Conservation (phyloP, 1,140 invertebrate genomes). For the Bradynema listronoti region DNA sequence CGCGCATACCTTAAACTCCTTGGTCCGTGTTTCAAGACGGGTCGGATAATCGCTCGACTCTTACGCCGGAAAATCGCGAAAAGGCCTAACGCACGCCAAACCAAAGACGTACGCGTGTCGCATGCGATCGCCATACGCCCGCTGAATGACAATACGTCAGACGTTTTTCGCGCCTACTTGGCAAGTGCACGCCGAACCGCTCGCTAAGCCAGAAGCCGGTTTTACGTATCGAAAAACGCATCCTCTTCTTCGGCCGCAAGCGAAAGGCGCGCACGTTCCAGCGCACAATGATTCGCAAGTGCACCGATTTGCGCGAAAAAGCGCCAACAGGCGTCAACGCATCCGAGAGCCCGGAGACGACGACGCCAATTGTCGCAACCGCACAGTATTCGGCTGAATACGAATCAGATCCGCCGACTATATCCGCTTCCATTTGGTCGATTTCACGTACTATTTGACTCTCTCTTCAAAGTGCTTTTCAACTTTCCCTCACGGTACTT, state of each 20-base stretch:
- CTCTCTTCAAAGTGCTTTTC: slow-evolving; percentile 82
- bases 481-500: slow-evolving; percentile 85
- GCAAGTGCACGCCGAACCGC: no score
- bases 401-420: slow-evolving; percentile 48
- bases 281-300: no score
- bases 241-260: no score
- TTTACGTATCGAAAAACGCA: no score
- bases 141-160: slow-evolving; percentile 12
- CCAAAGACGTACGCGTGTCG: no score
- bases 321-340: not conserved
- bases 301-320: no score
- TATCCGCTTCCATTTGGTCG: slow-evolving; percentile 68
- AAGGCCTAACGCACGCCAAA: no score
- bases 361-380: not conserved
- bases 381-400: slow-evolving; percentile 30
- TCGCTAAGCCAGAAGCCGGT: no score
- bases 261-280: no score
- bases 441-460: slow-evolving; percentile 78
- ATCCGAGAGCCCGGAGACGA: slow-evolving; percentile 16
- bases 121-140: slow-evolving; percentile 26
- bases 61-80: no score
- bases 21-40: slow-evolving; percentile 90
- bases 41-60: slow-evolving; percentile 63
- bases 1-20: slow-evolving; percentile 77
- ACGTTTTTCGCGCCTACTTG: not conserved